Evolutionary conservation across 2,797 vertebrate species (phyloP), one percentile per base, ranked within the genome.

Genomic region (Hippocampus kuda): DNA sequence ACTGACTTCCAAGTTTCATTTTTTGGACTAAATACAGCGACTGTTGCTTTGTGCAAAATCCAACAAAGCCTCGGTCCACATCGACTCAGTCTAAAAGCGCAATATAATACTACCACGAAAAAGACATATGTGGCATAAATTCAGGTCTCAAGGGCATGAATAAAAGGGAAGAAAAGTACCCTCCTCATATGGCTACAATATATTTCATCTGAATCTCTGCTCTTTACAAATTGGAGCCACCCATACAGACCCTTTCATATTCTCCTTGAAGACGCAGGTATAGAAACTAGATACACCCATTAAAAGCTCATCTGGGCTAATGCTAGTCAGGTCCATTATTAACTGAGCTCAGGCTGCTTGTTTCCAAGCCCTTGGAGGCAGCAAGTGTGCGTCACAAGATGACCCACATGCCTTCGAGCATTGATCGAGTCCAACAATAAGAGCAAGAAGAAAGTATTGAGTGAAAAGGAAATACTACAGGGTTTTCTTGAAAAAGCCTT

Each of bases 241-340:
- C 26, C 10, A 10, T 44, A 12, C 26, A 49, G 57, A 2, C 59
- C 16, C 22, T 30, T 68, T 69, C 74, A 77, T 72, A 34, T 53
- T 81, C 70, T 76, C 65, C 72, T 48, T 70, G 62, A 75, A 78
- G 83, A 82, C 69, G 65, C 78, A 83, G 85, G 84, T 84, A 82
- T 75, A 79, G 70, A 53, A 68, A 83, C 18, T 63, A 1, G 30
- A 41, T 62, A 62, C 18, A 72, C 69, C 79, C 86, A 91, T 91
- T 91, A 89, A 89, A 88, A 90, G 79, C 85, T 89, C 78, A 83
- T 91, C 89, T 89, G 75, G 68, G 72, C 81, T 63, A 76, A 83
- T 76, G 81, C 84, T 88, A 80, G 44, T 91, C 89, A 86, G 78
- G 70, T 71, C 67, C 80, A 84, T 90, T 89, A 89, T 85, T 85